phyloP scores from a whole-genome alignment of 2,888 invertebrate genomes.

The Eulithis testata region DNA sequence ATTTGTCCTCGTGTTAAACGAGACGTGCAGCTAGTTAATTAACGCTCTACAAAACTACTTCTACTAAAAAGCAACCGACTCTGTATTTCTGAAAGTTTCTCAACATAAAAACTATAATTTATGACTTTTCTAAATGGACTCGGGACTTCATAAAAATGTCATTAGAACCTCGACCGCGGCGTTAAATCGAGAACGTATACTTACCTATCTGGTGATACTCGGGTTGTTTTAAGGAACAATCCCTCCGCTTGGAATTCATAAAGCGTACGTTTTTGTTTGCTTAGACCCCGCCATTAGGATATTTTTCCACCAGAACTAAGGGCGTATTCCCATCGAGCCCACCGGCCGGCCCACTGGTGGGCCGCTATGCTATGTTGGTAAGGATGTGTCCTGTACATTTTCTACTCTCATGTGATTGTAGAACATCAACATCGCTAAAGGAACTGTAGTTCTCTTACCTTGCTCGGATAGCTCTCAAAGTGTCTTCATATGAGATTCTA shows the following conservation, averaged over 20 bases:
- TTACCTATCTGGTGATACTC: no score
- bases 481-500: constrained; percentile 70
- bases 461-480: constrained; percentile 57
- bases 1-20: constrained; percentile 18
- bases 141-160: constrained; percentile 7
- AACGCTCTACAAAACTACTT: constrained; percentile 11
- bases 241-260: no score
- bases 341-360: no score
- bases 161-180: not conserved
- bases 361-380: no score
- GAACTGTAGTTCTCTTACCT: constrained; percentile 50
- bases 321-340: no score
- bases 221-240: not conserved
- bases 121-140: constrained; percentile 7
- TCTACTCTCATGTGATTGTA: no score
- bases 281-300: no score
- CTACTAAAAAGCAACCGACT: constrained; percentile 4
- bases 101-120: constrained; percentile 15
- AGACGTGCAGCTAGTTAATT: constrained; percentile 19
- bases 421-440: no score
- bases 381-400: no score
- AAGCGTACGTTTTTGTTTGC: no score
- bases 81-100: constrained; percentile 11
- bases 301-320: no score
- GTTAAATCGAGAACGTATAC: no score